phyloP scores from a whole-genome alignment of 2,797 vertebrate genomes.

The Threskiornis aethiopicus region DNA sequence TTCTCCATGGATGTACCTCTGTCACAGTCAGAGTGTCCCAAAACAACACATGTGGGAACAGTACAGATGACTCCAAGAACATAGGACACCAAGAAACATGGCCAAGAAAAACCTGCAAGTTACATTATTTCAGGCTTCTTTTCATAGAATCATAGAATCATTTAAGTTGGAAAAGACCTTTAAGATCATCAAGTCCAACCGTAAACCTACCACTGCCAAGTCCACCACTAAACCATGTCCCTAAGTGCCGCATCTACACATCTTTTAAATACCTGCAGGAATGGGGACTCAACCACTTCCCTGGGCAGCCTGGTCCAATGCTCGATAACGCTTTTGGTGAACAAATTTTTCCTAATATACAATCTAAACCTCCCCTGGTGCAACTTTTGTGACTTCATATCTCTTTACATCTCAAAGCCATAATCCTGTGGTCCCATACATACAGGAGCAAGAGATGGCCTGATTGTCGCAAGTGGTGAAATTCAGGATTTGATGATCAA shows the following conservation, averaged over 20 bases:
- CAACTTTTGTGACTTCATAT: not conserved
- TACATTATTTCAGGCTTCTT: not conserved
- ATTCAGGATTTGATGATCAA: not conserved
- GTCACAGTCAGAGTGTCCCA: not conserved
- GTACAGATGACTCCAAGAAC: not conserved
- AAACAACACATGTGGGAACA: not conserved
- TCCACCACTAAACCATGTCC: not conserved
- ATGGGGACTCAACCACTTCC: not conserved
- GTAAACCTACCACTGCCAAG: not conserved
- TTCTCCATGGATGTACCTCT: not conserved
- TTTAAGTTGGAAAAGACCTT: not conserved
- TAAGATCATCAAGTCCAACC: not conserved
- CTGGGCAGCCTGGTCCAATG: not conserved
- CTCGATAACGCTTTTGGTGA: not conserved
- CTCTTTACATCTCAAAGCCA: not conserved
- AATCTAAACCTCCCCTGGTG: not conserved
- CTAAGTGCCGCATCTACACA: accelerated
- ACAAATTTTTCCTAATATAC: not conserved
- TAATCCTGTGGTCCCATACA: not conserved
- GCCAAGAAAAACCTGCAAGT: not conserved
- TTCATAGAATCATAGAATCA: not conserved
- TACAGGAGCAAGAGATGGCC: not conserved
- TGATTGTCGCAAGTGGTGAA: not conserved
- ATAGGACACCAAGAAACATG: not conserved
- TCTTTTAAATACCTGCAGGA: not conserved